Evolutionary conservation across 2,797 vertebrate genomes (phyloP).

Genomic region (Sphenopsis melanotis): DNA sequence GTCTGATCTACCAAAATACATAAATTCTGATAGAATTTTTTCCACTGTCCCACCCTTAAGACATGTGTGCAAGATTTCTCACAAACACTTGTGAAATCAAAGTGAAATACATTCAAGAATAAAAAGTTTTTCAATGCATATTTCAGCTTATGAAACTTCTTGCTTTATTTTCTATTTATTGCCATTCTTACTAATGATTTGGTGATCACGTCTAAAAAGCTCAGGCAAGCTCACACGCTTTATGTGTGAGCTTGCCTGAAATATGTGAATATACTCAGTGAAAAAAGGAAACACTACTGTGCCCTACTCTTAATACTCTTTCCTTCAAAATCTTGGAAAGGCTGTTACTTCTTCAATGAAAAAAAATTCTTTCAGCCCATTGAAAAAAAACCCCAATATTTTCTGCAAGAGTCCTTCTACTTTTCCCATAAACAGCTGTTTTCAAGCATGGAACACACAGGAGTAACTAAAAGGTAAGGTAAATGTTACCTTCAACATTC

Average conservation of each 20-base stretch:
- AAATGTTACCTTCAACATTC: background rate
- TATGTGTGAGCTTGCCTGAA: background rate
- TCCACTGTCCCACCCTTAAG: background rate
- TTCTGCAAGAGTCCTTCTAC: background rate
- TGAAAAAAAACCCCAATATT: background rate
- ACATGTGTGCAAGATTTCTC: background rate
- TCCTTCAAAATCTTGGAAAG: background rate
- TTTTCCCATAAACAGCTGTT: background rate
- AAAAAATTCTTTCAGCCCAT: background rate
- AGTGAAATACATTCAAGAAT: background rate
- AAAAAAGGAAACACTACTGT: background rate
- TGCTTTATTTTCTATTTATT: background rate
- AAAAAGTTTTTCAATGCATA: background rate
- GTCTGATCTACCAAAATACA: background rate
- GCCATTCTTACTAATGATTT: background rate
- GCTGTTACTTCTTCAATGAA: background rate
- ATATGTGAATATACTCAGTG: background rate
- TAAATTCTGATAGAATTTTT: background rate
- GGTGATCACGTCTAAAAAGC: background rate
- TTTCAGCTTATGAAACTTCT: background rate
- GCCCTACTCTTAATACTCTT: background rate
- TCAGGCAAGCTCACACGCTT: too few relatives aligned
- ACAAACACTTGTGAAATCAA: background rate
- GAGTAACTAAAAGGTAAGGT: background rate
- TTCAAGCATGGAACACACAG: background rate